Evolutionary conservation across 2,113 vertebrate genomes (phyloP).

Genomic region (Xerus inauris): DNA sequence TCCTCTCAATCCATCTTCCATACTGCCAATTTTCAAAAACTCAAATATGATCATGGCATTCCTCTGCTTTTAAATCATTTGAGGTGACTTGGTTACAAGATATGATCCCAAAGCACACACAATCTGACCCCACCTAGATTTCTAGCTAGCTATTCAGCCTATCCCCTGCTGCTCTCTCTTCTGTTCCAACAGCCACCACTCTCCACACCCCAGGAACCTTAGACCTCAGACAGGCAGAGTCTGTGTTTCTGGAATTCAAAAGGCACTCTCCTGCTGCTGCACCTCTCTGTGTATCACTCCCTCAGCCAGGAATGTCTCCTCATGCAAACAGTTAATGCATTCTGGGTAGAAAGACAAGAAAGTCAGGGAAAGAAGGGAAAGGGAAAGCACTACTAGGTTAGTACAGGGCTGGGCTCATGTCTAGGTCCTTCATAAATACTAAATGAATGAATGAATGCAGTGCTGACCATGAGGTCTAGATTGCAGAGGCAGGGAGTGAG

Average conservation of each 20-base stretch:
- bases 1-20: not conserved
- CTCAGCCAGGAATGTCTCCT: slow-evolving; percentile 41
- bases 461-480: not conserved
- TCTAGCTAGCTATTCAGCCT: not conserved
- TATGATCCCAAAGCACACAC: not conserved
- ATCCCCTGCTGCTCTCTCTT: not conserved
- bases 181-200: not conserved
- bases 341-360: slow-evolving; percentile 37
- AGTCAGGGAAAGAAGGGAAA: not conserved
- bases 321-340: not conserved
- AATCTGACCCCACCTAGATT: slow-evolving; percentile 42
- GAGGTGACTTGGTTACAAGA: not conserved
- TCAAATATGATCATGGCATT: slow-evolving; percentile 54
- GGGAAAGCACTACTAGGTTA: not conserved
- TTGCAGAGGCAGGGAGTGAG: slow-evolving; percentile 26
- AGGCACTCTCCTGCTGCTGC: not conserved
- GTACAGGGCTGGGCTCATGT: not conserved
- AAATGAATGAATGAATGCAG: not conserved
- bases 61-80: slow-evolving; percentile 57
- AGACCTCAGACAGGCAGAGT: not conserved
- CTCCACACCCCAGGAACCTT: not conserved
- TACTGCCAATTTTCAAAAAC: slow-evolving; percentile 30
- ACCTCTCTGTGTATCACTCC: not conserved
- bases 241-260: slow-evolving; percentile 32
- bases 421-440: not conserved